Base-by-base conservation (phyloP, 2,888 invertebrate genomes). In the Cotesia congregata region DNA sequence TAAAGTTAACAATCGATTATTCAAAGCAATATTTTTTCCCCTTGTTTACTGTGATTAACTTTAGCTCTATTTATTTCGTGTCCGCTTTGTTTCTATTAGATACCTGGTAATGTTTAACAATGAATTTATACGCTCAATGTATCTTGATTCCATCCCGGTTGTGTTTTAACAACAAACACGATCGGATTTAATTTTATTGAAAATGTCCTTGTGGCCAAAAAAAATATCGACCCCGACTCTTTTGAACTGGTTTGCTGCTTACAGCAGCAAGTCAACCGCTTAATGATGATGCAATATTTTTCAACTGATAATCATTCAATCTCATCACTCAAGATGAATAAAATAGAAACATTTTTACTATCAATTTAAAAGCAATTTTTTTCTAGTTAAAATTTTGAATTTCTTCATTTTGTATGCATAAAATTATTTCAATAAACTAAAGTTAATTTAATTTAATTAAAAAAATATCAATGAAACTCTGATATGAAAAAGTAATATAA, bases 221-320 rank as follows among this genome's bases (percentile, higher is more conserved):
- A 72, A 71, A 67, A 67, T 38, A 61, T 72, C 20, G 67, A 76
- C 60, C 71, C 71, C 76, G 38, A 65, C 65, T 50, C 50, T 65
- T 38, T 67, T 30, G 67, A 50, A 61, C 60, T 62, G 7, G 39
- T 9, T 68, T 15, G 0, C 17, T 6, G 30, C 20, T 9, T 30
- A 70, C 40, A 20, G 39, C 39, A 17, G 39, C 39, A 17, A 5
- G 50, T 40, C 15, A 41, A 9, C n/a, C 59, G 15, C 7, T 15
- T 39, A n/a, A 72, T 72, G 76, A 72, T 72, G 76, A 76, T 67
- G 76, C 72, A 76, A 76, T 67, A 41, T 67, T 71, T 72, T 76
- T 67, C 40, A 67, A 59, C 61, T 9, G 59, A 39, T 15, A 20
- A 75, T 75, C 75, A 75, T 73, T 39, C 41, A 41, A 17, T 41